Conservation (phyloP, 2,888 invertebrate genomes). For the Cyrtodaria siliqua region DNA sequence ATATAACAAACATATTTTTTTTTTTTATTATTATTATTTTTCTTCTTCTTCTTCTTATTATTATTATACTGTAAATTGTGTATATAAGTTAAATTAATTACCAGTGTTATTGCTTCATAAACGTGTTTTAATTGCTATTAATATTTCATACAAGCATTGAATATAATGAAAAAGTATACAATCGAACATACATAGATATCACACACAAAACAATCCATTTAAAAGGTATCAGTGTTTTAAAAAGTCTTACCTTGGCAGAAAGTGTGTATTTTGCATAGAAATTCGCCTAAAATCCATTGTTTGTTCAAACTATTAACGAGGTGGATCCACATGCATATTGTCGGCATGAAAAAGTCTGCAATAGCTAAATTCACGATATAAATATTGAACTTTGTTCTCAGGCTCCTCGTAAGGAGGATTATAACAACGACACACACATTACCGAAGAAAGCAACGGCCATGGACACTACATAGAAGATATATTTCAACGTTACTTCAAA, state of each 20-base stretch:
- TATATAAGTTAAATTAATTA: too few relatives aligned
- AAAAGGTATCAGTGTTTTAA: too few relatives aligned
- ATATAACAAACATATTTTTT: too few relatives aligned
- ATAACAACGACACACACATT: slow-evolving; percentile 61
- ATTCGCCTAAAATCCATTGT: slow-evolving; percentile 58
- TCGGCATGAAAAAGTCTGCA: slow-evolving; percentile 60
- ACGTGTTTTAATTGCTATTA: too few relatives aligned
- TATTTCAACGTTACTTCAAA: slow-evolving; percentile 54
- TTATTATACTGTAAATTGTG: too few relatives aligned
- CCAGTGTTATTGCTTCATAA: too few relatives aligned
- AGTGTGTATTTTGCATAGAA: slow-evolving; percentile 65
- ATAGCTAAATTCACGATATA: slow-evolving; percentile 67
- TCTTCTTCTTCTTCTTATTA: too few relatives aligned
- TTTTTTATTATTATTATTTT: too few relatives aligned
- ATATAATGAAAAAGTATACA: too few relatives aligned
- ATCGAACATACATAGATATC: too few relatives aligned
- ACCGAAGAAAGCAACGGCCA: slow-evolving; percentile 48
- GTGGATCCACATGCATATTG: slow-evolving; percentile 69
- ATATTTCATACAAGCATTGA: too few relatives aligned
- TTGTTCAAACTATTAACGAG: slow-evolving; percentile 48
- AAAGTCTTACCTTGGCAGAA: slow-evolving; percentile 71
- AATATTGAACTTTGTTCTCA: slow-evolving; percentile 70
- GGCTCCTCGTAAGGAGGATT: slow-evolving; percentile 56
- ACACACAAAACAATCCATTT: too few relatives aligned
- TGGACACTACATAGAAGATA: slow-evolving; percentile 50